Base-by-base conservation (phyloP, 2,888 invertebrate genomes). In the Meta bourneti region DNA sequence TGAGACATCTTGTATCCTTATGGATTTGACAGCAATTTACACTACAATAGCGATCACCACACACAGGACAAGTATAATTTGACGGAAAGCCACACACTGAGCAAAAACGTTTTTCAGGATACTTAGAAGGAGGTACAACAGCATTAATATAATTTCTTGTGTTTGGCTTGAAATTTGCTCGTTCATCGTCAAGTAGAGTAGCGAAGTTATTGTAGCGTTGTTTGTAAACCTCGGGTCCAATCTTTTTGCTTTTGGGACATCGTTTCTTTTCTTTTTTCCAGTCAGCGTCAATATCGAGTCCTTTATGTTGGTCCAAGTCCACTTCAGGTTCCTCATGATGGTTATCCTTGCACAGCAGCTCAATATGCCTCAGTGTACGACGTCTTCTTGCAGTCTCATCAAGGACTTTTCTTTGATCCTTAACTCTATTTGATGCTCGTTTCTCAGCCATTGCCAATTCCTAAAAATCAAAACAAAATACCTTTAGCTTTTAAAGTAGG, bases 71-170 rank as follows among this genome's bases (percentile, higher is more conserved):
- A 1, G 97, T 98, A 95, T 99, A 99, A 94, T 96, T 97, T 82
- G 98, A 98, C 69, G 97, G 97, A 95, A 98, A 98, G 13, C 99
- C 99, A 95, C 99, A 99, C 20, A 99, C 98, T 6, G 98, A 97
- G 95, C 99, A 99, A 95, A 99, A 98, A 95, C 98, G 97, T 94
- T 99, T 96, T 90, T 97, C 34, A 34, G 34, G 34, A 34, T 34
- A 34, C 34, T 34, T 34, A 4, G 34, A 34, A 34, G 34, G 34
- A 2, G 34, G 34, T 34, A 34, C 34, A 34, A 34, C 34, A 34
- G 34, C 34, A 4, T 34, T 34, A 34, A 97, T 95, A 94, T 98
- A 99, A 94, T 94, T 95, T 6, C 95, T 95, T 49, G 93, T 93
- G n/a, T 94, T 93, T 20, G 93, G 61, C 20, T 34, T 79, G 48